A percentile compares a stretch with the other conserved stretches of the same genome.
phyloP scores from a whole-genome alignment of 2,888 invertebrate genomes.

The Agrilus mali region DNA sequence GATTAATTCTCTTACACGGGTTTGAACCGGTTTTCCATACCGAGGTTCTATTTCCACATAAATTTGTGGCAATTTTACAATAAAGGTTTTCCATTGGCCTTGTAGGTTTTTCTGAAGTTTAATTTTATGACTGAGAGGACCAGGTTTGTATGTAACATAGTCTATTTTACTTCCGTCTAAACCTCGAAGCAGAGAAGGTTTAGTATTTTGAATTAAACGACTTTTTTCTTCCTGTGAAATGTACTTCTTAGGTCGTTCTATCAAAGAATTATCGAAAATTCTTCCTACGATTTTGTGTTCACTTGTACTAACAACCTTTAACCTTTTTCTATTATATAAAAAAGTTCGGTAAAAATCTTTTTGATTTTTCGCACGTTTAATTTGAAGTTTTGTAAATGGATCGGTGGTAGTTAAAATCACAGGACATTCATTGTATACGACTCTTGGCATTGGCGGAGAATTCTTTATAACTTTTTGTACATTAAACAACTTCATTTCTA shows the following conservation, averaged over 20 bases:
- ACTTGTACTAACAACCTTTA: too few species aligned
- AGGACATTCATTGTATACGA: too few species aligned
- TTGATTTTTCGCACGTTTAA: too few species aligned
- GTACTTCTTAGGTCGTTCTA: too few species aligned
- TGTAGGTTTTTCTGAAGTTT: conserved; percentile 34
- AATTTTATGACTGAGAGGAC: conserved; percentile 41
- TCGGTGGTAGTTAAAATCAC: too few species aligned
- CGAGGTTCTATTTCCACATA: conserved; percentile 37
- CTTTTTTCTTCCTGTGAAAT: neutral
- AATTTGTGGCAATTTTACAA: conserved; percentile 39
- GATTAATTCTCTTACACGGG: conserved; percentile 32
- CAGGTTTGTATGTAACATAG: conserved; percentile 40
- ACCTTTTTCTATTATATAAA: too few species aligned
- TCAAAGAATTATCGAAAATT: too few species aligned
- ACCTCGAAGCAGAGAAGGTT: conserved; percentile 5
- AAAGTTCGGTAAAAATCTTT: too few species aligned
- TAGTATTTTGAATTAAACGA: neutral
- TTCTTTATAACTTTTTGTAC: too few species aligned
- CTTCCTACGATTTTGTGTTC: too few species aligned
- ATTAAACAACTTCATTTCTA: neutral
- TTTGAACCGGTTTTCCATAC: conserved; percentile 36
- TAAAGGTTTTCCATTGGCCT: conserved; percentile 35
- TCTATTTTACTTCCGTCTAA: conserved; percentile 16
- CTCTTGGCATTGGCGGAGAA: too few species aligned
- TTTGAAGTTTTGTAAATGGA: too few species aligned